These are phyloP conservation scores for Marcusenius ussheri DNA, from an alignment of 2,113 vertebrate species.

Conservation along the genomic window DNA sequence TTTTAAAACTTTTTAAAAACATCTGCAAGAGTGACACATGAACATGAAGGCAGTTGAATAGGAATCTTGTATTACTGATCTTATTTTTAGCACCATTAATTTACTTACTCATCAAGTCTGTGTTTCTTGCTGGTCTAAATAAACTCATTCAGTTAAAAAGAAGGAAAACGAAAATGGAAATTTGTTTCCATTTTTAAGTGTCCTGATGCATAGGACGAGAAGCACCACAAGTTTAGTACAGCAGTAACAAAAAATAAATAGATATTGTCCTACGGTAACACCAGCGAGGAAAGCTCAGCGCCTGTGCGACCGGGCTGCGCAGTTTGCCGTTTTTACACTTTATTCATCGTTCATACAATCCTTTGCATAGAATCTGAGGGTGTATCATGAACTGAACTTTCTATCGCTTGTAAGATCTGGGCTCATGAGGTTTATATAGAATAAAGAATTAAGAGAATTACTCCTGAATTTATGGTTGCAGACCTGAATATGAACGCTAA, in stretches of 20 bases:
- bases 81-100: slow-evolving; percentile 80
- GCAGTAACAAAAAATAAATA: slow-evolving; percentile 56
- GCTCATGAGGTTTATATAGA: slow-evolving; percentile 12
- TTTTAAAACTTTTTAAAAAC: slow-evolving; percentile 49
- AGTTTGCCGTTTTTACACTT: slow-evolving; percentile 20
- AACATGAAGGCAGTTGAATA: slow-evolving; percentile 70
- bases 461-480: background rate
- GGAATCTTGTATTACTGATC: slow-evolving; percentile 55
- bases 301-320: slow-evolving; percentile 36
- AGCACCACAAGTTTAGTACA: slow-evolving; percentile 79
- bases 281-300: slow-evolving; percentile 58
- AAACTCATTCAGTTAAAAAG: background rate
- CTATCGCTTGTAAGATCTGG: background rate
- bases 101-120: slow-evolving; percentile 73
- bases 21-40: slow-evolving; percentile 25
- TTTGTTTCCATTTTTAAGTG: slow-evolving; percentile 75
- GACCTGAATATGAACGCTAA: slow-evolving; percentile 61
- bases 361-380: slow-evolving; percentile 9
- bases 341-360: background rate
- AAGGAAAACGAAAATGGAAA: slow-evolving; percentile 54
- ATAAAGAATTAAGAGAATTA: background rate
- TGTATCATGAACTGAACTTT: background rate
- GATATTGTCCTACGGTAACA: slow-evolving; percentile 61
- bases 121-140: slow-evolving; percentile 53
- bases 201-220: slow-evolving; percentile 64